Base-by-base conservation (phyloP, 2,888 invertebrate genomes). In the Malthinus flaveolus region DNA sequence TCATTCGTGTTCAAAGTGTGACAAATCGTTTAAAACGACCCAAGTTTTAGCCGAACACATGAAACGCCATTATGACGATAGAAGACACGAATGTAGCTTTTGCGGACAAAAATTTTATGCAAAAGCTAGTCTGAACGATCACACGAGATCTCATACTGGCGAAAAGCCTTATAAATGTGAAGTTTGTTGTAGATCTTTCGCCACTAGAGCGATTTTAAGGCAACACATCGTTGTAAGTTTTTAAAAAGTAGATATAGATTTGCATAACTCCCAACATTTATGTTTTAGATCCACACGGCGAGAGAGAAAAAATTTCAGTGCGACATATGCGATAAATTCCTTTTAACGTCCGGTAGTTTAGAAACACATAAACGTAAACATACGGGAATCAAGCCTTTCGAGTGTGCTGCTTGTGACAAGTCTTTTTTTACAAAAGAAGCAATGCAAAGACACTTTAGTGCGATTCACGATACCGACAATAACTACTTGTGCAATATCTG, bases 131-230 rank as follows among this genome's bases (percentile, higher is more conserved):
- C 46, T 69, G 9, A 67, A 60, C 37, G 69, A 69, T 60, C 69
- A 69, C 32, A 53, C 66, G 54, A 49, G 69, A 55, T 67, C 67
- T 36, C 75, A 75, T 52, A 72, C 73, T 3, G 73, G 81, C n/a
- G 81, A 82, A 32, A 83, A 81, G 60, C 83, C 81, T 32, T 82
- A 79, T 65, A 81, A 81, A 50, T 86, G 86, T 62, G 56, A 62
- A 15, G 52, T 71, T 2, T 75, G 53, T 60, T 63, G n/a, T 7
- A 45, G 63, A 35, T 44, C 63, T 8, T 69, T 67, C 53, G 65
- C 67, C 1, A 69, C 69, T 1, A 65, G 64, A 53, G 68, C 69
- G 10, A 67, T 67, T 49, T 48, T 69, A 37, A 59, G 68, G n/a
- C 68, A 68, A 52, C 69, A 69, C 34, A 47, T 58, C 37, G 59